phyloP scores from a whole-genome alignment of 2,888 invertebrate species.

The Temnothorax rugatulus region DNA sequence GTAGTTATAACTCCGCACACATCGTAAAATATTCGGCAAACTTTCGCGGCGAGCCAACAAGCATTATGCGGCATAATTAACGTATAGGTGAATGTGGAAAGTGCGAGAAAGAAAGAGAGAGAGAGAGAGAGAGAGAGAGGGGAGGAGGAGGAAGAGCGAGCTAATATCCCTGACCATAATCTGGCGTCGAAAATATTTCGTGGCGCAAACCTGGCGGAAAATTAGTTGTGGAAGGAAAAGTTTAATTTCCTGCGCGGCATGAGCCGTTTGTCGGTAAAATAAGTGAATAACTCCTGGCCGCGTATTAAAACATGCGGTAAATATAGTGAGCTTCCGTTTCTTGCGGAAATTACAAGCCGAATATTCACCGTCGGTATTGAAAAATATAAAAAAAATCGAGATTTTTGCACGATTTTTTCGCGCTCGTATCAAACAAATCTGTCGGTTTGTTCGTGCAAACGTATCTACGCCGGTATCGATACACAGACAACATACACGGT shows the following conservation, averaged over 20 bases:
- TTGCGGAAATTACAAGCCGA: conserved; percentile 26
- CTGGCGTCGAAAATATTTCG: conserved; percentile 44
- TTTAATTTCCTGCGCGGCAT: conserved; percentile 42
- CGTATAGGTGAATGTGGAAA: conserved; percentile 4
- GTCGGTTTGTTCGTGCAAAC: neutral
- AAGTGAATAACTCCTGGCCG: conserved; percentile 32
- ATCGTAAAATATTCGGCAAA: conserved; percentile 20
- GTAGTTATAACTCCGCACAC: conserved; percentile 20
- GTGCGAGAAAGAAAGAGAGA: neutral
- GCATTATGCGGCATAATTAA: conserved; percentile 47
- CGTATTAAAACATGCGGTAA: conserved; percentile 46
- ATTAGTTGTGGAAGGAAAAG: conserved; percentile 46
- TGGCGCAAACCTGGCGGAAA: conserved; percentile 45
- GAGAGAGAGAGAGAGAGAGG: neutral
- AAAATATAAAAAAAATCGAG: conserved; percentile 34
- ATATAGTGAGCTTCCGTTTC: conserved; percentile 23
- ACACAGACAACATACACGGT: neutral
- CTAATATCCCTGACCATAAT: conserved; percentile 29
- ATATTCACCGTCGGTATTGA: conserved; percentile 5
- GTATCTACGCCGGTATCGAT: neutral
- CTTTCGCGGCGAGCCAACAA: conserved; percentile 22
- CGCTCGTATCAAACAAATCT: neutral
- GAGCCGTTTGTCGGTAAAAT: conserved; percentile 40
- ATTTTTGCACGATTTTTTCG: conserved; percentile 11
- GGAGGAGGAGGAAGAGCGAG: neutral